Percentiles rank a stretch among this genome's conserved stretches.
Conservation (phyloP, 64 coral and sea anemone species). For the Montipora sp. region DNA sequence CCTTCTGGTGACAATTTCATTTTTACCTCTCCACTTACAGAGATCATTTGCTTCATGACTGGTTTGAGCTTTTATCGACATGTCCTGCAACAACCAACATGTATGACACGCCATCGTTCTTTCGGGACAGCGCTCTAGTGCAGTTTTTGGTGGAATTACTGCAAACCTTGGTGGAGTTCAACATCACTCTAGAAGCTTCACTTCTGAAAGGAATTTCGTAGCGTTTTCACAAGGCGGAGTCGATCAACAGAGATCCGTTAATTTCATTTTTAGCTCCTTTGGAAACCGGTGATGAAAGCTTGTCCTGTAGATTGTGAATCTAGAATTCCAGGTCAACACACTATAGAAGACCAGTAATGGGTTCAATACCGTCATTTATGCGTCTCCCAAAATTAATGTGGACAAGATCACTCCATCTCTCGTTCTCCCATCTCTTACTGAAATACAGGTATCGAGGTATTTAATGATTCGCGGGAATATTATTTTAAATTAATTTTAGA, state of each 20-base stretch:
- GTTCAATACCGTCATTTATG: no score
- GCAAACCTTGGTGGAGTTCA: slow-evolving; percentile 87
- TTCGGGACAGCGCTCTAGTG: slow-evolving; percentile 79
- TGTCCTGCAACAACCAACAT: slow-evolving; percentile 96
- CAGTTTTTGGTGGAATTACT: slow-evolving; percentile 95
- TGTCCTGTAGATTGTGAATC: no score
- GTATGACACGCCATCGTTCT: slow-evolving; percentile 94
- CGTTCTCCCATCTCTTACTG: no score
- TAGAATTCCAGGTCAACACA: background rate
- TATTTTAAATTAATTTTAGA: no score
- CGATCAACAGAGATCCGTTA: background rate
- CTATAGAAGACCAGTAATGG: background rate
- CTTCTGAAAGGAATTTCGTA: slow-evolving; percentile 95
- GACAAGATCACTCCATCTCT: no score
- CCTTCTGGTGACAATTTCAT: background rate
- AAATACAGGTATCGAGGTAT: no score
- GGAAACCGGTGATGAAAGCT: background rate
- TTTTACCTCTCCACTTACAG: slow-evolving; percentile 23
- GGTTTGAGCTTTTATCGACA: slow-evolving; percentile 90
- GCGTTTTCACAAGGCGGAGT: background rate
- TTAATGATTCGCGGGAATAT: no score
- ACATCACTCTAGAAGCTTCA: slow-evolving; percentile 91
- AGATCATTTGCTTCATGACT: slow-evolving; percentile 94
- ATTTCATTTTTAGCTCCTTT: background rate
- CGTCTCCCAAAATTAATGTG: no score